These are phyloP conservation scores for Anguilla pacifica DNA, from an alignment of 2,797 vertebrate genomes.

Conservation along the genomic window DNA sequence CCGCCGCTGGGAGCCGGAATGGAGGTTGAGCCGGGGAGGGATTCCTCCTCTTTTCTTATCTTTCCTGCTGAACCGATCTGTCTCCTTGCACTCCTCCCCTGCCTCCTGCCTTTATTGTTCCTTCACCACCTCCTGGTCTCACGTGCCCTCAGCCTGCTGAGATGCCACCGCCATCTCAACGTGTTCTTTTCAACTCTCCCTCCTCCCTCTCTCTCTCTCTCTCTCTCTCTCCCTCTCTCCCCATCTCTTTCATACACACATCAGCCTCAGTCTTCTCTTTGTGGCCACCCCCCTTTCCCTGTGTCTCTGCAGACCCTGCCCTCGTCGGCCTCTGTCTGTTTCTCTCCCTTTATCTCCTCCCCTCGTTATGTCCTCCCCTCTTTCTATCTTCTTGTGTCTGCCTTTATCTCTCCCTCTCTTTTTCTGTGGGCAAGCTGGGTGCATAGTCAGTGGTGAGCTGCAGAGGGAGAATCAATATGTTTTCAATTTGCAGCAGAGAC, in stretches of 20 bases:
- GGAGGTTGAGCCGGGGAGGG: neutral
- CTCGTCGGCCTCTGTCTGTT: constrained; percentile 18
- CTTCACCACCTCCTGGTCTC: neutral
- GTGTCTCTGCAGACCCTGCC: neutral
- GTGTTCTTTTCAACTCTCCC: neutral
- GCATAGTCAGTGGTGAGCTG: constrained; percentile 11
- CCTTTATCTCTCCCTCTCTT: constrained; percentile 21
- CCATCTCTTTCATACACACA: neutral
- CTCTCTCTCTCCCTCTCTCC: neutral
- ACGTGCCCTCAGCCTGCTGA: neutral
- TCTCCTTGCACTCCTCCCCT: neutral
- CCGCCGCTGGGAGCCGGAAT: neutral
- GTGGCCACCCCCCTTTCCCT: neutral
- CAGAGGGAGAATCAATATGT: constrained; percentile 69
- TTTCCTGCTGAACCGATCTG: neutral
- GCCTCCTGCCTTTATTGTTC: neutral
- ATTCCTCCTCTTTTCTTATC: neutral
- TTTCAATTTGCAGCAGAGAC: constrained; percentile 75
- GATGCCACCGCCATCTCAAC: neutral
- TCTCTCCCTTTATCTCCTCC: neutral
- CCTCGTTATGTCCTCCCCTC: constrained; percentile 10
- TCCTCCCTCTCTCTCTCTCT: constrained; percentile 17
- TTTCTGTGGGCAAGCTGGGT: neutral
- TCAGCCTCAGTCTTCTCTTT: neutral
- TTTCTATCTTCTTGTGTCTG: constrained; percentile 28